These are phyloP conservation scores for Melieria omissa DNA, from an alignment of 2,888 invertebrate genomes.

Conservation along the genomic window DNA sequence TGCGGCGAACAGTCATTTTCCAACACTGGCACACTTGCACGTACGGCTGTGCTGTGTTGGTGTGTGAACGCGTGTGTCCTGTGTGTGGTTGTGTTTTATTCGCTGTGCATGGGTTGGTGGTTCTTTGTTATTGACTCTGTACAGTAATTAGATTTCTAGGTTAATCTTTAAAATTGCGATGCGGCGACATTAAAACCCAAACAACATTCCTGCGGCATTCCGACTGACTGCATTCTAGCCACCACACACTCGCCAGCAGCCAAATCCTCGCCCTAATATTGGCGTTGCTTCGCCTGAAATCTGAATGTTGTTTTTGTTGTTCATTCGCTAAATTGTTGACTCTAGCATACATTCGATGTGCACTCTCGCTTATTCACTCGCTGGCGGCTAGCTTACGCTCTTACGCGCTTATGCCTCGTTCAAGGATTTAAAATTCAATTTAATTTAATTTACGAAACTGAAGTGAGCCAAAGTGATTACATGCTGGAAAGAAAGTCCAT, in stretches of 20 bases:
- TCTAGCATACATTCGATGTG: background rate
- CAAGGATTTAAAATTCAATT: background rate
- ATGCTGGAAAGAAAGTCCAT: too few relatives aligned
- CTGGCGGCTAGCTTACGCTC: background rate
- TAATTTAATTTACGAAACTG: background rate
- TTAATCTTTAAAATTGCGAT: slow-evolving; percentile 51
- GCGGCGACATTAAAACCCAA: slow-evolving; percentile 24
- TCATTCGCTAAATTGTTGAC: background rate
- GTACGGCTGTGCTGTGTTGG: background rate
- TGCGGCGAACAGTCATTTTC: too few relatives aligned
- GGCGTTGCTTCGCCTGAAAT: too few relatives aligned
- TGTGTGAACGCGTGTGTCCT: slow-evolving; percentile 3
- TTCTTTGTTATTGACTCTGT: slow-evolving; percentile 37
- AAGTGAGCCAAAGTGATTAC: background rate
- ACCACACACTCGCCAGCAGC: background rate
- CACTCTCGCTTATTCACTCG: too few relatives aligned
- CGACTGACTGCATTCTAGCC: background rate
- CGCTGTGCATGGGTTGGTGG: slow-evolving; percentile 35
- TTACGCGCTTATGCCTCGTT: background rate
- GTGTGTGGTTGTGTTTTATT: slow-evolving; percentile 24
- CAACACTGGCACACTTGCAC: too few relatives aligned
- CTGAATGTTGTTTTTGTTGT: too few relatives aligned
- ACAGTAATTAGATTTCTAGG: slow-evolving; percentile 60
- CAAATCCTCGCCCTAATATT: too few relatives aligned
- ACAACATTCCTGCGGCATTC: background rate